Base-by-base conservation (phyloP, 2,888 invertebrate genomes). In the Patella ulyssiponensis region DNA sequence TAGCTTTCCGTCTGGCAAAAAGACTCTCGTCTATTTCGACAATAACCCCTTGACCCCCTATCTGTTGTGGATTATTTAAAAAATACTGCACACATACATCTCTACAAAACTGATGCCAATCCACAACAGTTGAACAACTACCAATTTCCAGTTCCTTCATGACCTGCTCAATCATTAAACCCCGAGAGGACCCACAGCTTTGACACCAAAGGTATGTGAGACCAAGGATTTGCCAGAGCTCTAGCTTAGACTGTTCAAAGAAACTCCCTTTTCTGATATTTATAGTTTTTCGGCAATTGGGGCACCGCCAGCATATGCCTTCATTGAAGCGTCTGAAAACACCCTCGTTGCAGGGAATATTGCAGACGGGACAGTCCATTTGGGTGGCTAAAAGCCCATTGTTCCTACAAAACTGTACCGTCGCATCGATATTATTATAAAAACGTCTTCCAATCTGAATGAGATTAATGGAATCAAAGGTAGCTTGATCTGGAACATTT, bases 181-280 rank as follows among this genome's bases (percentile, higher is more conserved):
- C 58, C 58, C n/a, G n/a, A 2, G 20, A 17, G 11, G 58, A 11
- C 7, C 58, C 58, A n/a, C 58, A 64, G 3, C 58, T 20, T n/a
- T n/a, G n/a, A n/a, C n/a, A 20, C 58, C 58, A 64, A 12, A 64
- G n/a, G 20, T n/a, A 64, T n/a, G 58, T 64, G 7, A 64, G n/a
- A 20, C 58, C 58, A 20, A 64, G 20, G 20, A 64, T 64, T 64
- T 64, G 58, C 58, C 58, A 64, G n/a, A 64, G 11, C 7, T 64
- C n/a, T 64, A 64, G 20, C n/a, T 64, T n/a, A n/a, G 58, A 64
- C 20, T 64, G n/a, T 20, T 64, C 58, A n/a, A 64, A 64, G 20
- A 64, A 64, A 64, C 58, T 64, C 11, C 58, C 58, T 20, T 20
- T 20, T 20, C 58, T n/a, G 20, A 64, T 64, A 64, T 64, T 64